These are phyloP conservation scores for Gadus macrocephalus DNA, from an alignment of 2,113 vertebrate genomes.

Conservation along the genomic window DNA sequence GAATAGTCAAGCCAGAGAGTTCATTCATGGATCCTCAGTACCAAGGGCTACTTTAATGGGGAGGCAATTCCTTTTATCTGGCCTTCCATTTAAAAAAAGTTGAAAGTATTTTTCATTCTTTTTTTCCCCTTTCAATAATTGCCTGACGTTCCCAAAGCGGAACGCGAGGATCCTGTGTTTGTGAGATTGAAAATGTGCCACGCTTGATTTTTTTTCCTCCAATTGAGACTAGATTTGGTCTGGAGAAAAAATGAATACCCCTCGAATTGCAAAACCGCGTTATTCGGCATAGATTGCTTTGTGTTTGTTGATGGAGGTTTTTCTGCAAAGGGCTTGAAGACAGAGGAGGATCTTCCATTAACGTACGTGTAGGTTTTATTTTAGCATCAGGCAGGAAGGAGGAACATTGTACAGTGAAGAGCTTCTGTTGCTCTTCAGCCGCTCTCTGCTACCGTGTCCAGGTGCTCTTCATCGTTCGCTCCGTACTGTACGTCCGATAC, in stretches of 20 bases:
- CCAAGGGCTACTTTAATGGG: slow-evolving; percentile 26
- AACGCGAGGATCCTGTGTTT: not conserved
- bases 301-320: no score
- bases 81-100: slow-evolving; percentile 13
- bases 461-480: not conserved
- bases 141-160: not conserved
- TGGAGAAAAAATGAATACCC: not conserved
- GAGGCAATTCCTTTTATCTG: slow-evolving; percentile 28
- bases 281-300: not conserved
- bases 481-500: slow-evolving; percentile 3
- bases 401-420: no score
- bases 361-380: no score
- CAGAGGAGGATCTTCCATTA: no score
- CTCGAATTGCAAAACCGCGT: not conserved
- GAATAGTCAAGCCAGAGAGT: slow-evolving; percentile 49
- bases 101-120: no score
- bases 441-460: no score
- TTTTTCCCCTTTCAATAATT: slow-evolving; percentile 22
- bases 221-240: not conserved
- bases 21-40: slow-evolving; percentile 45
- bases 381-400: no score
- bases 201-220: not conserved
- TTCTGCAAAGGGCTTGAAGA: no score
- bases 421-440: no score
- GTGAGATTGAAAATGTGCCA: slow-evolving; percentile 3